Percentiles rank a stretch among this genome's conserved stretches.
Evolutionary conservation across 2,888 invertebrate genomes (phyloP).

Genomic region (Sylvicola cinctus): DNA sequence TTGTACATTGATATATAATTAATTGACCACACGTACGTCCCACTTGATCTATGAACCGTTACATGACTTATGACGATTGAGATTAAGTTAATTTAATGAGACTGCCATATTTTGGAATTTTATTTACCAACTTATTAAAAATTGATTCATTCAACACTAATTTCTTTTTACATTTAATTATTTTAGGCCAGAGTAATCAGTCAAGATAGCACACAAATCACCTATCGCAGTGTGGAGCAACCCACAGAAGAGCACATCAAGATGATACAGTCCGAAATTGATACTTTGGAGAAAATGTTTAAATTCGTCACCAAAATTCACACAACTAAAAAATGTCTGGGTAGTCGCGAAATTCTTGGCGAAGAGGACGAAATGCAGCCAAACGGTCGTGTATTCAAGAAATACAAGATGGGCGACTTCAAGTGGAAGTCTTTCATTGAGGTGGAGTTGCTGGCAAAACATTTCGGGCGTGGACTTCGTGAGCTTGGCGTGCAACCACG

Average conservation of each 20-base stretch:
- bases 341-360: constrained; percentile 72
- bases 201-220: constrained; percentile 41
- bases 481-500: constrained; percentile 53
- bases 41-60: too few species aligned
- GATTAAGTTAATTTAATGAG: too few species aligned
- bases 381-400: constrained; percentile 89
- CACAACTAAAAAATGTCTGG: constrained; percentile 56
- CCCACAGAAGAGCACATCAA: constrained; percentile 51
- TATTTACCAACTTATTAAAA: not conserved
- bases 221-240: constrained; percentile 48
- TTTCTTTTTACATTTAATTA: constrained; percentile 1
- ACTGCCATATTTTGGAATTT: too few species aligned
- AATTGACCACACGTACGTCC: too few species aligned
- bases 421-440: constrained; percentile 71
- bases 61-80: too few species aligned
- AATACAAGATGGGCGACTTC: constrained; percentile 88
- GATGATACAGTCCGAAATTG: constrained; percentile 53
- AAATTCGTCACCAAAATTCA: constrained; percentile 55
- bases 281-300: constrained; percentile 68
- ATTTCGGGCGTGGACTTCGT: constrained; percentile 69
- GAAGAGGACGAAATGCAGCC: constrained; percentile 90
- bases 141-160: constrained; percentile 1
- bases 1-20: too few species aligned
- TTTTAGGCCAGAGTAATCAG: constrained; percentile 48
- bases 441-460: constrained; percentile 45